Percentiles rank a stretch among this genome's conserved stretches.
phyloP scores from a whole-genome alignment of 2,113 vertebrate genomes.

The Carassius gibelio region DNA sequence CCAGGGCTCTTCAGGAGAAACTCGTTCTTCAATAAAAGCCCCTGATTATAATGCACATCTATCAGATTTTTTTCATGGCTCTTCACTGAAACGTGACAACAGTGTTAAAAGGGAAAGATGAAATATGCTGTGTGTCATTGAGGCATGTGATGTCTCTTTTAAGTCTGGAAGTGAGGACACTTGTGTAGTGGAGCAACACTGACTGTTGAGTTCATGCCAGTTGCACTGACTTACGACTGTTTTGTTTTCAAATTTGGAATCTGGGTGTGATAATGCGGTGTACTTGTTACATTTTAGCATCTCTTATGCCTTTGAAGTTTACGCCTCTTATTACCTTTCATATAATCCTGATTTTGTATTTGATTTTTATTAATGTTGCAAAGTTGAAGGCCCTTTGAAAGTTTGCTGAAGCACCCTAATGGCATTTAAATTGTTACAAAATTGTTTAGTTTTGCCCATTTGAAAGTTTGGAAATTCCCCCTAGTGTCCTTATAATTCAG shows the following conservation, averaged over 20 bases:
- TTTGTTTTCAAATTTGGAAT: neutral
- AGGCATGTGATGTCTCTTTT: conserved; percentile 24
- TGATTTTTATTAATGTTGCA: neutral
- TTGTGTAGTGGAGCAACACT: neutral
- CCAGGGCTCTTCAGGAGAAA: conserved; percentile 37
- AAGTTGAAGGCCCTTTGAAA: neutral
- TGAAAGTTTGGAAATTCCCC: neutral
- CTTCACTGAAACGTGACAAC: neutral
- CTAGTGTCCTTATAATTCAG: neutral
- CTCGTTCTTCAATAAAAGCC: conserved; percentile 28
- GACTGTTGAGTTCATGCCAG: neutral
- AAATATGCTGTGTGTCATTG: conserved; percentile 33
- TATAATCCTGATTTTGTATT: neutral
- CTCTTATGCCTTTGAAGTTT: too few species aligned
- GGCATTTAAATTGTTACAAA: neutral
- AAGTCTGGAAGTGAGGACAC: neutral
- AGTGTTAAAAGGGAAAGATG: neutral
- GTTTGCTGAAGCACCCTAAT: neutral
- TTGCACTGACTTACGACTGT: neutral
- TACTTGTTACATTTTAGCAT: neutral
- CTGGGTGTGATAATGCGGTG: neutral
- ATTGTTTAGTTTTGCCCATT: neutral
- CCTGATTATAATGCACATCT: conserved; percentile 38
- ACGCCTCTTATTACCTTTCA: too few species aligned
- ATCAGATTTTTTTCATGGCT: conserved; percentile 10